Conservation (phyloP, 1,140 invertebrate species). For the Tachypleus tridentatus region DNA sequence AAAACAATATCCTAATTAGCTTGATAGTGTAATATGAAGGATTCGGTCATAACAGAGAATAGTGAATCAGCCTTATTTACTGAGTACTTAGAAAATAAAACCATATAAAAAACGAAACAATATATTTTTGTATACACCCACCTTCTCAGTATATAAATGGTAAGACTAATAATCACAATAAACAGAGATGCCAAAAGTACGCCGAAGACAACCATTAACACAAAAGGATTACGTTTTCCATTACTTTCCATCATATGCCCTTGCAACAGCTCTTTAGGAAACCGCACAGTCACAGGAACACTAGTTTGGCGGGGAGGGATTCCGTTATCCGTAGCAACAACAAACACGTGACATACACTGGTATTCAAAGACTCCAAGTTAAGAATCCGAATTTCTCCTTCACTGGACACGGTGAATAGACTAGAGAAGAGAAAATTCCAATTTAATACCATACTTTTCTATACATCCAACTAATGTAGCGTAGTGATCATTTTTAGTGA, state of each 20-base stretch:
- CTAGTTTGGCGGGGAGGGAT: slow-evolving; percentile 53
- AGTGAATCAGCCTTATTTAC: too few species aligned
- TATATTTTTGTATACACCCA: too few species aligned
- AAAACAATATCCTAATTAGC: too few species aligned
- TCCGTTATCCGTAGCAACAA: slow-evolving; percentile 65
- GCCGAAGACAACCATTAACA: slow-evolving; percentile 54
- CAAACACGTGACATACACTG: slow-evolving; percentile 54
- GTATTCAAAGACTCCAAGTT: slow-evolving; percentile 38
- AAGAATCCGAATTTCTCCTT: slow-evolving; percentile 38
- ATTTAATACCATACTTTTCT: too few species aligned
- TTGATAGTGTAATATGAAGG: too few species aligned
- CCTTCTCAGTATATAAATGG: slow-evolving; percentile 57
- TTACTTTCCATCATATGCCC: slow-evolving; percentile 12
- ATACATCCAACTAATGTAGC: too few species aligned
- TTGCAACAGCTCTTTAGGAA: slow-evolving; percentile 35
- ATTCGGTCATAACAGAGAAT: too few species aligned
- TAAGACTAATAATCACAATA: slow-evolving; percentile 55
- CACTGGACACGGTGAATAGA: slow-evolving; percentile 40
- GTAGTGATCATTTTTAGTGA: too few species aligned
- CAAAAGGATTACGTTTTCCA: slow-evolving; percentile 31
- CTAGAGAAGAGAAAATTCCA: slow-evolving; percentile 19
- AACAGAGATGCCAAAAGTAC: slow-evolving; percentile 53
- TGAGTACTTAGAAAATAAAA: too few species aligned
- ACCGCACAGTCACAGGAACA: slow-evolving; percentile 59
- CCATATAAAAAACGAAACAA: too few species aligned